These are phyloP conservation scores for Chloroceryle aenea DNA, from an alignment of 2,113 vertebrate species.

Conservation along the genomic window DNA sequence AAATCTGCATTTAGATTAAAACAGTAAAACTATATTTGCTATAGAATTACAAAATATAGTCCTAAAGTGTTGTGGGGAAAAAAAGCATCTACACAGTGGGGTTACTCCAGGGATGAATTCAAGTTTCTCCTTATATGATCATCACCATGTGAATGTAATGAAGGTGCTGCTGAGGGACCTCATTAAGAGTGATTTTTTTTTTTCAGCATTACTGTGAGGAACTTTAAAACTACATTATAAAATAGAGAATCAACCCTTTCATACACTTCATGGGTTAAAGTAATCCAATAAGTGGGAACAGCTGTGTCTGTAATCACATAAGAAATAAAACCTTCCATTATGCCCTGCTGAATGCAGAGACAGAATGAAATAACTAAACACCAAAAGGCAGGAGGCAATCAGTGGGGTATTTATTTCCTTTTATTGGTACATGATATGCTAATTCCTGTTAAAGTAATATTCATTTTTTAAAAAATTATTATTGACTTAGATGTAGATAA, in stretches of 20 bases:
- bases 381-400: conserved; percentile 58
- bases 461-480: not conserved
- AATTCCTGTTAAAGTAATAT: conserved; percentile 23
- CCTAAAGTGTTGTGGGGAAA: not conserved
- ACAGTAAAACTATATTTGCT: not conserved
- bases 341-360: conserved; percentile 46
- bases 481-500: conserved; percentile 3
- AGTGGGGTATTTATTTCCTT: conserved; percentile 61
- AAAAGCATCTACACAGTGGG: not conserved
- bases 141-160: not conserved
- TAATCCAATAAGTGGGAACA: conserved; percentile 61
- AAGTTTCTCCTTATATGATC: conserved; percentile 4
- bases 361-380: conserved; percentile 52
- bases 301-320: conserved; percentile 69
- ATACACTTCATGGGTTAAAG: conserved; percentile 18
- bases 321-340: conserved; percentile 71
- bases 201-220: not conserved
- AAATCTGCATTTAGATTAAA: conserved; percentile 23
- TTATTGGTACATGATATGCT: conserved; percentile 25
- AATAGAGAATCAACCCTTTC: conserved; percentile 19
- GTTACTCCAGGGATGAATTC: not conserved
- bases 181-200: conserved; percentile 26
- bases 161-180: conserved; percentile 13
- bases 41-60: conserved; percentile 6
- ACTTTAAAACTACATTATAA: conserved; percentile 1